Base-by-base conservation (phyloP, 2,113 vertebrate species). In the Anthoscopus minutus region DNA sequence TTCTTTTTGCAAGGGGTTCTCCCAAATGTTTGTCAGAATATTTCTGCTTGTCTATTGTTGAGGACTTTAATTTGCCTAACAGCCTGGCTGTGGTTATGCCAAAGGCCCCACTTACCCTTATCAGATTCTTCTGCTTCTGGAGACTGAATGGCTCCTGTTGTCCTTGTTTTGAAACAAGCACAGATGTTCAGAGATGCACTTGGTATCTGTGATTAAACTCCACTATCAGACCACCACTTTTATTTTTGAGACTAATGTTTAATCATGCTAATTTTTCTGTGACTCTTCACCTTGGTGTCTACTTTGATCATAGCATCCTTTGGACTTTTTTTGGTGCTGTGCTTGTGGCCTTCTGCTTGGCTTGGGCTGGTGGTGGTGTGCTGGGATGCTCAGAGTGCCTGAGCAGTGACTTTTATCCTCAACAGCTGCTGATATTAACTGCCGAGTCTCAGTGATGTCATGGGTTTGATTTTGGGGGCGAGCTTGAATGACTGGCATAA, bases 351-450 rank as follows among this genome's bases (percentile, higher is more conserved):
- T 31, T 56, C 57, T 67, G 61, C 53, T 72, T 28, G 57, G 44
- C 44, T 65, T 38, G 57, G 24, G 11, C 17, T 48, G 42, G 9
- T 56, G 65, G 5, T 81, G 80, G 37, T 65, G 47, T 0, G 0
- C 67, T 0, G 21, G 67, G 67, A 86, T 92, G 79, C 76, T 92
- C 71, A 40, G 82, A 88, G 92, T 96, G 94, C 94, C 91, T 86
- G 71, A 88, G 76, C 86, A 73, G 48, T 89, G 91, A 94, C 86
- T 96, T 95, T 93, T 89, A 85, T 94, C 83, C 94, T 93, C 89
- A 91, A 91, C 96, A 97, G 94, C 94, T 97, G 95, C 94, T 92
- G 95, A 4, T 93, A 91, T 69, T 78, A 84, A 61, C 69, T 84
- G 81, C 57, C 0, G 61, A 74, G 53, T 53, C 81, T 91, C 23